Evolutionary conservation across 1,140 invertebrate genomes (phyloP), one percentile per base, ranked within the genome.

Genomic region (Triops longicaudatus): DNA sequence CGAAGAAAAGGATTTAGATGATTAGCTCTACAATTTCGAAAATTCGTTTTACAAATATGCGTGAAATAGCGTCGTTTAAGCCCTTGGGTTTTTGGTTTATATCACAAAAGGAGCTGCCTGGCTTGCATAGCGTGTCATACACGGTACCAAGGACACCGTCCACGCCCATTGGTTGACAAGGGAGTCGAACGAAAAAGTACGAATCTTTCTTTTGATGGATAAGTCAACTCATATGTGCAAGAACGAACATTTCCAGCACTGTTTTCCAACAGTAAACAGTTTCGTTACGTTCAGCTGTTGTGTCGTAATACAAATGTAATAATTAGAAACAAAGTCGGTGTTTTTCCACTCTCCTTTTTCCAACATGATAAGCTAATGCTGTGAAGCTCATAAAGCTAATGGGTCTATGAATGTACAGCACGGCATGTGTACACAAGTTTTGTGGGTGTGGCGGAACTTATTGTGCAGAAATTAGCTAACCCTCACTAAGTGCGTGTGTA

Each of bases 381-480:
- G 50, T 63, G 22, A 12, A 63, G 50, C 50, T 63, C 50, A 63
- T 63, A 63, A 63, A 63, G 50, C 50, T 63, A 63, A 63, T 63
- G 50, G 50, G 22, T 12, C 2, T 22, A 63, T 63, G 50, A 63
- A 63, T n/a, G 50, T 63, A 22, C 6, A 6, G 50, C 50, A 63
- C 50, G 50, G 7, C 14, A 63, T 63, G 50, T 22, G 7, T 22
- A 22, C 22, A 63, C 17, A 63, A 10, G 50, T 22, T 63, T 14
- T 5, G 14, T 22, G 50, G 50, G 50, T 63, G 50, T 63, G 50
- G 50, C 17, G 14, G 50, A n/a, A 22, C 14, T 22, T 63, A 22
- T n/a, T 63, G 50, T 22, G 50, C 50, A 63, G 50, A 63, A 63
- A 63, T 63, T 63, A 63, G 0, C 50, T 14, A 22, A 0, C 14